Conservation (phyloP, 2,113 vertebrate genomes). For the Sorex araneus region DNA sequence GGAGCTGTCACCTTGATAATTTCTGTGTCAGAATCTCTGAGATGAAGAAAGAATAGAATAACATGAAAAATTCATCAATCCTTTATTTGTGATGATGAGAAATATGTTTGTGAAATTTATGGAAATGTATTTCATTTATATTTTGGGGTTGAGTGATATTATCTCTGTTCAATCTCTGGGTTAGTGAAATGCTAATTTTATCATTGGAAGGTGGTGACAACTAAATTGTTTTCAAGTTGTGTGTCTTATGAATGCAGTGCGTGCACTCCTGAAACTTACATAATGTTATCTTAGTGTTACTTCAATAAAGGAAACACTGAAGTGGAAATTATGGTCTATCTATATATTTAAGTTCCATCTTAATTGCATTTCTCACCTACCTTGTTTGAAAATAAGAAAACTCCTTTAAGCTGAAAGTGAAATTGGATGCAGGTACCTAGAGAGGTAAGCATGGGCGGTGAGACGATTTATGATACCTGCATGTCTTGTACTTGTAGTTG, state of each 20-base stretch:
- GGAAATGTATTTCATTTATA: slow-evolving; percentile 3
- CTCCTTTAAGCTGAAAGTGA: slow-evolving; percentile 1
- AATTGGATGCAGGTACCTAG: background rate
- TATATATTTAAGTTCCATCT: background rate
- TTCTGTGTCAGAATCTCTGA: slow-evolving; percentile 3
- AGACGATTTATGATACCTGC: too few relatives aligned
- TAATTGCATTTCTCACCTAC: slow-evolving; percentile 1
- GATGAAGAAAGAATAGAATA: slow-evolving; percentile 13
- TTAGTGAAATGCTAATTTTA: slow-evolving; percentile 24
- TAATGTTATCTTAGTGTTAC: too few relatives aligned
- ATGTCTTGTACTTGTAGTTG: too few relatives aligned
- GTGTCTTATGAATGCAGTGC: slow-evolving; percentile 35
- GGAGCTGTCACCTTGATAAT: background rate
- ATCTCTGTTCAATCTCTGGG: background rate
- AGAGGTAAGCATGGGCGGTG: background rate
- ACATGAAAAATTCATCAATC: slow-evolving; percentile 25
- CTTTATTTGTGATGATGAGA: slow-evolving; percentile 18
- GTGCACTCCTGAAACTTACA: too few relatives aligned
- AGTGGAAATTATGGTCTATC: background rate
- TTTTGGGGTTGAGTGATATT: slow-evolving; percentile 24
- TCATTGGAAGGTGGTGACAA: background rate
- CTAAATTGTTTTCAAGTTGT: slow-evolving; percentile 17
- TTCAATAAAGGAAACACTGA: too few relatives aligned
- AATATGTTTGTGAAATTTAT: slow-evolving; percentile 12
- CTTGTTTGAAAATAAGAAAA: background rate